Percentiles rank a stretch among this genome's conserved stretches.
Conservation (phyloP, 2,888 invertebrate species). For the Tortrix viridana region DNA sequence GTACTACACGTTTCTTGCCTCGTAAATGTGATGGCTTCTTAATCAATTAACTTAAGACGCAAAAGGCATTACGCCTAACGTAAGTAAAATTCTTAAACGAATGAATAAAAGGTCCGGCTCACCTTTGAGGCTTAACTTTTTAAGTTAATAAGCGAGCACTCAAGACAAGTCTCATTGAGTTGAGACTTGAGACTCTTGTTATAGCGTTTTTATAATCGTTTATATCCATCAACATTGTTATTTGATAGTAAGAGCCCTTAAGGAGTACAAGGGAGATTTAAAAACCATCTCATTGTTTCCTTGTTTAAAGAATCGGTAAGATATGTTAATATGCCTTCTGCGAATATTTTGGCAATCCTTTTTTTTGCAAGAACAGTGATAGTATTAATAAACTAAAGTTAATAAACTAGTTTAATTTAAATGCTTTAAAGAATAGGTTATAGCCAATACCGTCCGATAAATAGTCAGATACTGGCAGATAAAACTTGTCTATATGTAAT, state of each 20-base stretch:
- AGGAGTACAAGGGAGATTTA: constrained; percentile 1
- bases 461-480: no score
- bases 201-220: constrained; percentile 8
- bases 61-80: background rate
- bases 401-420: no score
- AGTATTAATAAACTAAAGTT: no score
- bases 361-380: no score
- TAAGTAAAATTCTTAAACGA: background rate
- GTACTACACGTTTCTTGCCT: no score
- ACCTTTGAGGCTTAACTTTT: constrained; percentile 1
- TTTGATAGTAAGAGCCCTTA: constrained; percentile 4
- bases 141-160: constrained; percentile 20
- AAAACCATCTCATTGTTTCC: background rate
- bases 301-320: no score
- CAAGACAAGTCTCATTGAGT: constrained; percentile 10
- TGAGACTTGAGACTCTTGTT: background rate
- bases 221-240: constrained; percentile 12
- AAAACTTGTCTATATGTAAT: no score
- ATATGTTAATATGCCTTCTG: no score
- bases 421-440: no score
- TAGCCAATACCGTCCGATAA: no score
- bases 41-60: background rate
- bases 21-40: background rate
- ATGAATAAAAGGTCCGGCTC: constrained; percentile 7
- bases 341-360: no score